phyloP scores from a whole-genome alignment of 2,888 invertebrate genomes.

The Conomelus anceps region DNA sequence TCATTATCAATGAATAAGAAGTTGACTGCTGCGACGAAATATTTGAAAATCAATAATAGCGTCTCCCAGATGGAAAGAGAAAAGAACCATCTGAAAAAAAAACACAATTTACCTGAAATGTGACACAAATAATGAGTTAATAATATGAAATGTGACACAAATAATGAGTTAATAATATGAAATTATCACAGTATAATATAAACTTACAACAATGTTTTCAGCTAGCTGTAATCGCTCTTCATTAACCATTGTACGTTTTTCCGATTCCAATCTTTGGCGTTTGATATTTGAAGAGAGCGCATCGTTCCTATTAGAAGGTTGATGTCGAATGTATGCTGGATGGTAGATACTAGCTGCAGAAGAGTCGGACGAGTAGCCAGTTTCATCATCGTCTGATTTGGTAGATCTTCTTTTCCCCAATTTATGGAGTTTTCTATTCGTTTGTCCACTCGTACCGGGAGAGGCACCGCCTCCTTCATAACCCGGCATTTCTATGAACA shows the following conservation, averaged over 20 bases:
- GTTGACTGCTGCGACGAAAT: no score
- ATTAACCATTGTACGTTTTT: not conserved
- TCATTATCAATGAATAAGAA: no score
- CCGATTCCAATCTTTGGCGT: not conserved
- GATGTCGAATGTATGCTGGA: not conserved
- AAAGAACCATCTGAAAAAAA: no score
- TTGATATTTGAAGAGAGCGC: not conserved
- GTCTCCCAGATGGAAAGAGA: no score
- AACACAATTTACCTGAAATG: no score
- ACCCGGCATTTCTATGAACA: not conserved
- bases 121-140: no score
- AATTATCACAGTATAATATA: no score
- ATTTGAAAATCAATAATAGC: no score
- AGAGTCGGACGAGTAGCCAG: not conserved
- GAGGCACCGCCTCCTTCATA: not conserved
- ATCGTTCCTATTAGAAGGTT: not conserved
- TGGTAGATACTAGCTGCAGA: not conserved
- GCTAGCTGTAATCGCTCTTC: not conserved
- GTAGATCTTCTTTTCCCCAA: not conserved
- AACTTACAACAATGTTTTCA: not conserved
- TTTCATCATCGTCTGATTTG: not conserved
- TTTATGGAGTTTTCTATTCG: not conserved
- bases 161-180: no score
- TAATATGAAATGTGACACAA: no score
- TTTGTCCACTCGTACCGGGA: not conserved